Percentiles rank a stretch among this genome's conserved stretches.
phyloP scores from a whole-genome alignment of 2,888 invertebrate species.

The Orthonychiurus folsomi region DNA sequence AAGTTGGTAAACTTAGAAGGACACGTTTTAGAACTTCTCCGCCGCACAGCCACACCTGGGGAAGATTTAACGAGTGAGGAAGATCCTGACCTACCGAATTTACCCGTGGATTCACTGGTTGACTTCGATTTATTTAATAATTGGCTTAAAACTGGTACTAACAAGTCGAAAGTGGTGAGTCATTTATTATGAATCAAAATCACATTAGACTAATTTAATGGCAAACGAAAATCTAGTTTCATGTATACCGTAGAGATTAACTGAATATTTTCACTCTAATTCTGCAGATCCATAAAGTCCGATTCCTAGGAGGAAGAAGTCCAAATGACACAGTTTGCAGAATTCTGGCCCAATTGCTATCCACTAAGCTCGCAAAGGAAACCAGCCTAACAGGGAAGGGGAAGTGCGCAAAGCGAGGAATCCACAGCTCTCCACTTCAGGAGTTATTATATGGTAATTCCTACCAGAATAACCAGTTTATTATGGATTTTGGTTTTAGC shows the following conservation, averaged over 20 bases:
- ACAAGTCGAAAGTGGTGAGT: not conserved
- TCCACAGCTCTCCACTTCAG: not conserved
- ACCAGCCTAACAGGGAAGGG: not conserved
- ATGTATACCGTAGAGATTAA: no score
- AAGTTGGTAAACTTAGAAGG: not conserved
- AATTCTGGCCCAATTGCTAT: not conserved
- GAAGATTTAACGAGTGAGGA: not conserved
- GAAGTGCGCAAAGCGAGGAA: not conserved
- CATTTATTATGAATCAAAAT: no score
- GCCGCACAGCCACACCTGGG: not conserved
- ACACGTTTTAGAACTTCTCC: not conserved
- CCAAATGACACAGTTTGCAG: not conserved
- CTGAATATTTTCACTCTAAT: no score
- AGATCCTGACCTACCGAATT: not conserved
- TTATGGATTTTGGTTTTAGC: not conserved
- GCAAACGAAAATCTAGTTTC: no score
- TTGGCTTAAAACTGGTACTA: not conserved
- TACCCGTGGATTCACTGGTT: not conserved
- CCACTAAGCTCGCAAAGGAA: not conserved
- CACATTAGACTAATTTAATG: no score
- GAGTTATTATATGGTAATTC: not conserved
- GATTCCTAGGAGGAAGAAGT: constrained; percentile 2
- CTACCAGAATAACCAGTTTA: not conserved
- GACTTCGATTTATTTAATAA: not conserved
- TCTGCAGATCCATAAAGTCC: no score